Base-by-base conservation (phyloP, 2,113 vertebrate genomes). In the Sminthopsis crassicaudata region DNA sequence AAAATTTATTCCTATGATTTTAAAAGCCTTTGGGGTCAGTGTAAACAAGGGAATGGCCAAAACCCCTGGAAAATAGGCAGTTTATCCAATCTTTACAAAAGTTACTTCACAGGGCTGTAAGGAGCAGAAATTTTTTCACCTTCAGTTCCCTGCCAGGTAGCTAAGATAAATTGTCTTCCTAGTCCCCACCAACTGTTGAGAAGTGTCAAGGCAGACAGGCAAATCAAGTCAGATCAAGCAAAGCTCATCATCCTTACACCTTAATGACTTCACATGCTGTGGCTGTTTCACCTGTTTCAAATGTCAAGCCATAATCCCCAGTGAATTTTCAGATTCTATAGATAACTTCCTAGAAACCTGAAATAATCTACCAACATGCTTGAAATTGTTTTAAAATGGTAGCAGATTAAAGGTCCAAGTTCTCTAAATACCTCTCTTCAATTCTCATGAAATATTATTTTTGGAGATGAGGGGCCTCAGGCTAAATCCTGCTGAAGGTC, bases 191-290 rank as follows among this genome's bases (percentile, higher is more conserved):
- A 94, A 95, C 93, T 94, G 92, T 91, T 93, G 55, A 91, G 90
- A 92, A 89, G 55, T 97, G 93, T 95, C 94, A 96, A 67, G 54
- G 91, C 89, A 91, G 94, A 93, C 91, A 93, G 94, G 46, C 16
- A 91, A 93, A 91, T 96, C 94, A 94, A 76, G 95, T 92, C 91
- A 91, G 93, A 96, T 95, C 55, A 57, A 94, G 94, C 96, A 91
- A 89, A 95, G 57, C 76, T 93, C 95, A 90, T 96, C 90, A 94
- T 95, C 60, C 93, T 91, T 76, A 52, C 36, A 92, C 67, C 94
- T 93, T 97, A 97, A 96, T 93, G 91, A 95, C 36, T 95, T 95
- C 89, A 95, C 93, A 97, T 76, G 89, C 92, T 97, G 52, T 23
- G 89, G 54, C 55, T 23, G 67, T 91, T 46, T 96, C 95, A 94